phyloP scores from a whole-genome alignment of 2,797 vertebrate genomes.

The Cryptoprocta ferox region DNA sequence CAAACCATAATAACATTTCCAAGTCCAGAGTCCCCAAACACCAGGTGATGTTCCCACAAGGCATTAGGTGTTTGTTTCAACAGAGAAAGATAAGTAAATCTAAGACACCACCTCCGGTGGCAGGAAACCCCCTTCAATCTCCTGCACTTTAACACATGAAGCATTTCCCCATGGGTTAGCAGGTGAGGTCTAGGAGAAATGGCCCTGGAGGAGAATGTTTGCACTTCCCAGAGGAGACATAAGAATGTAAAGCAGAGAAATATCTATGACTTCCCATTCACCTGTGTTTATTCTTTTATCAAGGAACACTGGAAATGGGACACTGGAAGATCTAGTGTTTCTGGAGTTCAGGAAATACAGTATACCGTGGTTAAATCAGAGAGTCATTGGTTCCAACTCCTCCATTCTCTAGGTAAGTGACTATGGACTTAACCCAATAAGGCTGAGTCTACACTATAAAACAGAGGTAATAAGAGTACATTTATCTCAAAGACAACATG shows the following conservation, averaged over 20 bases:
- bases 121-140: neutral
- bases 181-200: neutral
- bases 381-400: neutral
- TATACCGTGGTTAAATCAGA: neutral
- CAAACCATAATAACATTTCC: conserved; percentile 50
- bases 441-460: neutral
- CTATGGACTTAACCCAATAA: neutral
- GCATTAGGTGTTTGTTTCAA: conserved; percentile 57
- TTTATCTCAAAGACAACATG: neutral
- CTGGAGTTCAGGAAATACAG: neutral
- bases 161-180: neutral
- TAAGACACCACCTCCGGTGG: neutral
- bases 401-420: neutral
- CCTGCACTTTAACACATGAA: neutral
- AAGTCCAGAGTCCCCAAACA: neutral
- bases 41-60: conserved; percentile 27
- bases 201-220: neutral
- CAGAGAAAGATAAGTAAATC: conserved; percentile 36
- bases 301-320: neutral
- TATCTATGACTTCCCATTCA: neutral
- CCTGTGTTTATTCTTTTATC: neutral
- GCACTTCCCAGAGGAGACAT: neutral
- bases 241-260: neutral
- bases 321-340: neutral
- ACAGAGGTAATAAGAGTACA: neutral